Base-by-base conservation (phyloP, 2,888 invertebrate species). In the Cataglyphis cursor region DNA sequence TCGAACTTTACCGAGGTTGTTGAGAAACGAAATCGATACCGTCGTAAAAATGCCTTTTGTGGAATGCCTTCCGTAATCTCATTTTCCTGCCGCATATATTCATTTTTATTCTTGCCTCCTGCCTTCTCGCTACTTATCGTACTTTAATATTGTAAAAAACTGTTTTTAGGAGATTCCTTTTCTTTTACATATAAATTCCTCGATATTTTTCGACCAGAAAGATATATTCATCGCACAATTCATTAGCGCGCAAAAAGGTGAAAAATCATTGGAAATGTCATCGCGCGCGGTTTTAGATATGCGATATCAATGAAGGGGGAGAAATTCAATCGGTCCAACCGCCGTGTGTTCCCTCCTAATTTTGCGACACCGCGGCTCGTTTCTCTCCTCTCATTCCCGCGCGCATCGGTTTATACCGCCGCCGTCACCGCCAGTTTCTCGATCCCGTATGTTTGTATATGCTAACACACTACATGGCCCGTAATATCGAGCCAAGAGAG, bases 401-500 rank as follows among this genome's bases (percentile, higher is more conserved):
- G 62, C 70, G 48, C 65, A 76, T 64, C 78, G 38, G 76, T 80
- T 84, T 62, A 78, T 81, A 81, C 65, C 80, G 35, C 54, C 81
- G 24, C 65, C 51, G 48, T 51, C 66, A 28, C 57, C 81, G 51
- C 31, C 75, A 73, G 76, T 59, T 74, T 80, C 72, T 78, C 80
- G 78, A 82, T 82, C 88, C 87, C 61, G 86, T 92, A 28, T 80
- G 91, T 93, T 93, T 93, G 91, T 91, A 91, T 92, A 93, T 93
- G 93, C 92, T 93, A 93, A 93, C 90, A 91, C 83, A 90, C 89
- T 91, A 92, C 92, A 91, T 87, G 91, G 91, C 91, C 89, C 89
- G 90, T 91, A 93, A 92, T 93, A 93, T 92, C 91, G 90, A 89
- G 87, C 89, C 89, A 54, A 80, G 82, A 85, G 81, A 80, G 59